A percentile compares a stretch with the other conserved stretches of the same genome.
These are phyloP conservation scores for Acheta domesticus DNA, from an alignment of 2,888 invertebrate species.

Conservation along the genomic window DNA sequence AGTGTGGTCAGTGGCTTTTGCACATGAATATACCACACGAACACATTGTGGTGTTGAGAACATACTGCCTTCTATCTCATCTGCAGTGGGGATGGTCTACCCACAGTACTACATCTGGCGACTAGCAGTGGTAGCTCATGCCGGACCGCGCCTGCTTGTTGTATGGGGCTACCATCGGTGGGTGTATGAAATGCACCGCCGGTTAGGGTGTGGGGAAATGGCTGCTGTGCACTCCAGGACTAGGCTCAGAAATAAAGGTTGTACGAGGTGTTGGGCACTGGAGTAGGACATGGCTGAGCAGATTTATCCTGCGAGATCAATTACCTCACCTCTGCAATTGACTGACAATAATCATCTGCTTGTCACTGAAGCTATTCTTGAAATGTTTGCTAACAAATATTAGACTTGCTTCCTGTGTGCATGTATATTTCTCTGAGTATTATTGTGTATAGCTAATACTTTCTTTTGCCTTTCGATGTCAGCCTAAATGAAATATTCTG, in stretches of 20 bases:
- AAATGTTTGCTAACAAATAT: no score
- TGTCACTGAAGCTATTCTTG: background rate
- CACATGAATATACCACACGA: conserved; percentile 18
- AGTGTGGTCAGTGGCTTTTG: conserved; percentile 18
- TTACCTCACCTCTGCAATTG: background rate
- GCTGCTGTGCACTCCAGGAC: conserved; percentile 9
- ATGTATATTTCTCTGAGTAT: background rate
- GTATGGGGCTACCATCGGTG: background rate
- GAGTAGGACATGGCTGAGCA: background rate
- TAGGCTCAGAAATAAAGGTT: background rate
- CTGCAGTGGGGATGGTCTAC: conserved; percentile 1
- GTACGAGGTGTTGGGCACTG: background rate
- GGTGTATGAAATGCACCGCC: background rate
- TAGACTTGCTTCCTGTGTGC: no score
- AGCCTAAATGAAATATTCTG: background rate
- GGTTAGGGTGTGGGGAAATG: background rate
- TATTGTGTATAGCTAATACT: background rate
- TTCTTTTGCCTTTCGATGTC: background rate
- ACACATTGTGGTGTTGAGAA: background rate
- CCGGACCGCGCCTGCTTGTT: background rate
- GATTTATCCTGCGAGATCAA: background rate
- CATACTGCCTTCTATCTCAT: background rate
- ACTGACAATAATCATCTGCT: background rate
- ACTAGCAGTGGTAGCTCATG: background rate
- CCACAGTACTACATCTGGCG: conserved; percentile 18